Conservation (phyloP, 2,113 vertebrate species). For the Fregetta grallaria region DNA sequence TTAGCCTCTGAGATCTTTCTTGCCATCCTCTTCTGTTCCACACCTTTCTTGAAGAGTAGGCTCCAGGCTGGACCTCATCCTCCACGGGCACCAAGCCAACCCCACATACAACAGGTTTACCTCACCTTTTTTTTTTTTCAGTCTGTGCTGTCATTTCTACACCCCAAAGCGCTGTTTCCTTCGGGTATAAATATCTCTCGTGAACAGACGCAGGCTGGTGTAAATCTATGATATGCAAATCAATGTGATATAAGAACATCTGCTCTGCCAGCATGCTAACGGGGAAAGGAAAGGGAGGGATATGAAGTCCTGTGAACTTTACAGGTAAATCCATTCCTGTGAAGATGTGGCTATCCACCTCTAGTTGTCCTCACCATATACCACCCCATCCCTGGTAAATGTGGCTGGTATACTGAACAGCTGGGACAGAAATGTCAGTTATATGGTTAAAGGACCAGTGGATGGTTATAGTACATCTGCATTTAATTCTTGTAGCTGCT, state of each 20-base stretch:
- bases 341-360: not conserved
- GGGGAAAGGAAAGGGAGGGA: not conserved
- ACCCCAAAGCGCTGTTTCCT: not conserved
- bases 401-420: not conserved
- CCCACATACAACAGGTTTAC: not conserved
- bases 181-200: not conserved
- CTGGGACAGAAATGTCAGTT: not conserved
- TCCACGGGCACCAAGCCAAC: not conserved
- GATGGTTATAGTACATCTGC: not conserved
- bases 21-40: not conserved
- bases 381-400: not conserved
- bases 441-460: accelerated
- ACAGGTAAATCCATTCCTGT: not conserved
- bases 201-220: not conserved
- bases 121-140: not conserved
- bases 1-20: not conserved
- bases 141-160: not conserved
- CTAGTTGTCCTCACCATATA: not conserved
- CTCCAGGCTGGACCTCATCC: not conserved
- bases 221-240: not conserved
- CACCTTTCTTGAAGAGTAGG: not conserved
- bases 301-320: not conserved
- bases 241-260: not conserved
- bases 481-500: not conserved
- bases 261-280: not conserved